Evolutionary conservation across 1,140 invertebrate genomes (phyloP), one percentile per base, ranked within the genome.

Genomic region (Branchinecta lynchi): DNA sequence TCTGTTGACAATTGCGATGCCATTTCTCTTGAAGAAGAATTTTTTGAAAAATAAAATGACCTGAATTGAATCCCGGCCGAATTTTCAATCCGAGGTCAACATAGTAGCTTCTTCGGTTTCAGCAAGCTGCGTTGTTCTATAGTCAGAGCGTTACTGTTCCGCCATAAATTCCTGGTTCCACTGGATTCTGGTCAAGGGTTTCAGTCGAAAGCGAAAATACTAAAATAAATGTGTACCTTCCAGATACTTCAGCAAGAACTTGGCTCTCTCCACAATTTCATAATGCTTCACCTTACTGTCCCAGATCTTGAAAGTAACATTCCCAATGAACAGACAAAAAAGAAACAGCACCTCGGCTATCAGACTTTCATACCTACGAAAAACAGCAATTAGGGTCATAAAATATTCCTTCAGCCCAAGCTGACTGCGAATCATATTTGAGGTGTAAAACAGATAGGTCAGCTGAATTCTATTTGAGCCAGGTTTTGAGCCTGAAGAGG

Each of bases 271-370:
- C 12, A 60, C 17, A 60, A 60, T 60, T 60, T 60, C 51, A 12
- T 60, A 15, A 20, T 60, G 51, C 17, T 60, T 60, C 12, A 60
- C 17, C 17, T 60, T 60, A 6, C 12, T 15, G 51, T 60, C 51
- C 51, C 51, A 60, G 51, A 60, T 12, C 51, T 60, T 60, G 51
- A 60, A 60, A 60, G 51, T 60, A 20, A 60, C 51, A 60, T 60
- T 60, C 12, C 51, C 51, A 60, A 60, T 60, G 17, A 60, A 60
- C 12, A 60, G 51, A 20, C 12, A 60, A 20, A 60, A 20, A 60
- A 60, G 51, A 60, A 60, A 60, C 12, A 60, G 12, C 12, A 60
- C 51, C 17, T 60, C 51, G 51, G 51, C 51, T 15, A 60, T 60
- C 17, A 60, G 17, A 60, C 51, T 60, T 20, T 60, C 51, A 60